These are phyloP conservation scores for Orthosia gracilis DNA, from an alignment of 2,888 invertebrate species.

Conservation along the genomic window DNA sequence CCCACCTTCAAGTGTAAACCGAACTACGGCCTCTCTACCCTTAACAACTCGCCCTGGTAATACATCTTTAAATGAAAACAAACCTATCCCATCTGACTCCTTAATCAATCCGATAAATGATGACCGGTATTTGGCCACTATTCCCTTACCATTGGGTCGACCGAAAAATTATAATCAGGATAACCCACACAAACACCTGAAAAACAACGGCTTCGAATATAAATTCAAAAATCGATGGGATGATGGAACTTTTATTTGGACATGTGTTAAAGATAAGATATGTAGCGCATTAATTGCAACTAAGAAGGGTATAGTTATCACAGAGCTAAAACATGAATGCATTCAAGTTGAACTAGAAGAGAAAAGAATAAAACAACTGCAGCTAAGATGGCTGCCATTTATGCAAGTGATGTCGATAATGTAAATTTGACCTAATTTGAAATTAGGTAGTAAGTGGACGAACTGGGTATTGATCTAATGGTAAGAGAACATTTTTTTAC, in stretches of 20 bases:
- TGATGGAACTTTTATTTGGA: conserved; percentile 27
- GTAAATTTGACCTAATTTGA: conserved; percentile 8
- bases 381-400: conserved; percentile 38
- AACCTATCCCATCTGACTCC: not conserved
- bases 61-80: not conserved
- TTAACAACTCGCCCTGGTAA: not conserved
- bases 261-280: conserved; percentile 12
- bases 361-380: conserved; percentile 2
- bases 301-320: not conserved
- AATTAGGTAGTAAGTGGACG: too few relatives aligned
- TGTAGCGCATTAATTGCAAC: conserved; percentile 10
- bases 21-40: not conserved
- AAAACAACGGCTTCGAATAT: not conserved
- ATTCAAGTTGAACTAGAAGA: not conserved
- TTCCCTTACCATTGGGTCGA: not conserved
- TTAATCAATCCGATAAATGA: not conserved
- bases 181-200: not conserved
- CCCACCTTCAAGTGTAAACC: too few relatives aligned
- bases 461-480: not conserved
- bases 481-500: too few relatives aligned
- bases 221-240: not conserved
- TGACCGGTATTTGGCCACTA: not conserved
- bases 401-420: conserved; percentile 37
- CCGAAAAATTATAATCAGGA: not conserved
- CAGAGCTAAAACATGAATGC: conserved; percentile 17